phyloP scores from a whole-genome alignment of 2,888 invertebrate genomes.

The Phalera bucephala region DNA sequence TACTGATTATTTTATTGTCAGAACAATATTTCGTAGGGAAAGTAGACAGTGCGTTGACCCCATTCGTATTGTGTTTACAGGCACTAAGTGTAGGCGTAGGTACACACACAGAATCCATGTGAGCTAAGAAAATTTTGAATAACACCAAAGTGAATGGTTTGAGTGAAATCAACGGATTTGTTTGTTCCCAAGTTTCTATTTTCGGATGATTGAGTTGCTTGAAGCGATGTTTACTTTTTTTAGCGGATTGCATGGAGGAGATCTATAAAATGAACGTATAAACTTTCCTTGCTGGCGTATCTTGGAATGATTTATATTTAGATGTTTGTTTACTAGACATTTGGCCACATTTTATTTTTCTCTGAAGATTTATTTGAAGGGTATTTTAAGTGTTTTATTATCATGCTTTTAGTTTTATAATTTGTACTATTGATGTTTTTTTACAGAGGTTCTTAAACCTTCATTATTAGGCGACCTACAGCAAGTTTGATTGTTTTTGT shows the following conservation, averaged over 20 bases:
- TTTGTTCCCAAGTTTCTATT: conserved; percentile 44
- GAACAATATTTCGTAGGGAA: conserved; percentile 47
- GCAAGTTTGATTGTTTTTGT: no score
- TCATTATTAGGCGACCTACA: no score
- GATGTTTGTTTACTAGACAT: no score
- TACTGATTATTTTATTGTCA: conserved; percentile 32
- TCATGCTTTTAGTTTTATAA: no score
- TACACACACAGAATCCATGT: conserved; percentile 26
- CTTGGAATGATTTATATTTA: conserved; percentile 8
- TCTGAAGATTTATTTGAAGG: no score
- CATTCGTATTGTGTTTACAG: conserved; percentile 34
- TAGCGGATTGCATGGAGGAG: conserved; percentile 27
- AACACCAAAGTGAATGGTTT: conserved; percentile 36
- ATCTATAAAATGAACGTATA: conserved; percentile 22
- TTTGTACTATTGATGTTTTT: no score
- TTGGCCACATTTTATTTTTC: no score
- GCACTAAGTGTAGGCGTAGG: conserved; percentile 25
- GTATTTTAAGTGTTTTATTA: no score
- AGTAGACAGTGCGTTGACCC: conserved; percentile 65
- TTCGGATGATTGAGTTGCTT: conserved; percentile 42
- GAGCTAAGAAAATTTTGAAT: conserved; percentile 27
- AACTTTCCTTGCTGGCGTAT: conserved; percentile 13
- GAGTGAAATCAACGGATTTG: conserved; percentile 37
- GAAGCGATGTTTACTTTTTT: conserved; percentile 28
- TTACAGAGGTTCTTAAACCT: no score